Base-by-base conservation (phyloP, 1,140 invertebrate species). In the Druon quercuslanigerum region DNA sequence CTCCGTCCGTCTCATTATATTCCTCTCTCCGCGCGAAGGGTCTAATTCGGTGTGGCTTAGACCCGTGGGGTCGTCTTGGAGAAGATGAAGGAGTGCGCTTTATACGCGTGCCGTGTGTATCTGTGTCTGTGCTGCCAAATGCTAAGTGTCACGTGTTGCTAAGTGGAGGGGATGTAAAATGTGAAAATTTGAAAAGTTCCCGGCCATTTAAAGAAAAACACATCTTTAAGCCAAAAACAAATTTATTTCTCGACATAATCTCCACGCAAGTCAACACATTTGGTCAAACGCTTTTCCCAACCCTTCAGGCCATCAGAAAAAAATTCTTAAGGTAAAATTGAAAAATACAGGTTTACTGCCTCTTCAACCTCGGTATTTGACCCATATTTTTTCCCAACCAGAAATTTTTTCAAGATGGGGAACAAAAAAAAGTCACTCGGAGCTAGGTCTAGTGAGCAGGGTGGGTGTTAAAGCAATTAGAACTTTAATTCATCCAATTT, bases 381-480 rank as follows among this genome's bases (percentile, higher is more conserved):
- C n/a, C n/a, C n/a, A n/a, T n/a, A 85, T 82, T 17, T 11, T 50
- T 77, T 5, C 66, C 76, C 71, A 19, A 33, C 60, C 57, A 77
- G 75, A 50, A 40, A 66, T 51, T 75, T 78, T 78, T 81, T 81
- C 51, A 81, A 17, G 50, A 78, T 75, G 33, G 71, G 51, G 71
- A 81, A 78, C 19, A 85, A 79, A 57, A 81, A 86, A 77, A 86
- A 91, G 81, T 92, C 90, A 50, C 85, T 86, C 25, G 88, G 88
- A 66, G 88, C 86, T 51, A 92, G 83, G 83, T 93, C 88, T 78
- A 86, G 89, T 56, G 82, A 89, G 79, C 92, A 92, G 40, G 89
- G 88, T 92, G n/a, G n/a, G n/a, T n/a, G n/a, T n/a, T n/a, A n/a
- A n/a, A n/a, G n/a, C n/a, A n/a, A n/a, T n/a, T n/a, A 87, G 84